These are phyloP conservation scores for Drosophila arawakana DNA, from an alignment of 1,140 invertebrate species.

Conservation along the genomic window DNA sequence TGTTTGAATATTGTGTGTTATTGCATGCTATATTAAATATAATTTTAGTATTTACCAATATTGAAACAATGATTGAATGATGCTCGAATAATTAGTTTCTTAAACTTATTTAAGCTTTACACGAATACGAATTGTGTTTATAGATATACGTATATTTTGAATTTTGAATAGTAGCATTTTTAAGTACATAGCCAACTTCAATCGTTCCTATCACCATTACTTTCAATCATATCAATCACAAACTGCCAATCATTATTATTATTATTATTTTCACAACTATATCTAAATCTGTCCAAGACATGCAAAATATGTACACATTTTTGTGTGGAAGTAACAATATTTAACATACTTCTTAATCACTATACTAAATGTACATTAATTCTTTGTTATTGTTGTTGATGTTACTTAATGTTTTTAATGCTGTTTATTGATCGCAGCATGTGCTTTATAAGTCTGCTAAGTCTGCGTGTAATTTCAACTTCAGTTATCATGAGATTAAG, in stretches of 20 bases:
- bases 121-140: slow-evolving; percentile 5
- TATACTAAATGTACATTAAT: slow-evolving; percentile 10
- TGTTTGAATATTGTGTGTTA: not conserved
- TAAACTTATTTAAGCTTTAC: slow-evolving; percentile 1
- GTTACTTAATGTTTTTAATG: slow-evolving; percentile 19
- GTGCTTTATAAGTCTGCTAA: slow-evolving; percentile 60
- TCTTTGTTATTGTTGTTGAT: not conserved
- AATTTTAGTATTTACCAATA: slow-evolving; percentile 1
- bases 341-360: slow-evolving; percentile 53
- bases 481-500: slow-evolving; percentile 32
- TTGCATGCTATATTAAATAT: slow-evolving; percentile 1
- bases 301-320: slow-evolving; percentile 30
- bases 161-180: slow-evolving; percentile 3
- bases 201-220: not conserved
- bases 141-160: slow-evolving; percentile 1
- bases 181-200: not conserved
- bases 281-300: slow-evolving; percentile 26
- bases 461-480: slow-evolving; percentile 49
- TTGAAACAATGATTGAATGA: slow-evolving; percentile 5
- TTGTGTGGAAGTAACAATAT: slow-evolving; percentile 56
- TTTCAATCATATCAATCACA: not conserved
- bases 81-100: not conserved
- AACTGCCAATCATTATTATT: slow-evolving; percentile 3
- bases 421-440: slow-evolving; percentile 16
- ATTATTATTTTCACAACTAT: not conserved